Evolutionary conservation across 2,888 invertebrate genomes (phyloP).

Genomic region (Ctena decussata): DNA sequence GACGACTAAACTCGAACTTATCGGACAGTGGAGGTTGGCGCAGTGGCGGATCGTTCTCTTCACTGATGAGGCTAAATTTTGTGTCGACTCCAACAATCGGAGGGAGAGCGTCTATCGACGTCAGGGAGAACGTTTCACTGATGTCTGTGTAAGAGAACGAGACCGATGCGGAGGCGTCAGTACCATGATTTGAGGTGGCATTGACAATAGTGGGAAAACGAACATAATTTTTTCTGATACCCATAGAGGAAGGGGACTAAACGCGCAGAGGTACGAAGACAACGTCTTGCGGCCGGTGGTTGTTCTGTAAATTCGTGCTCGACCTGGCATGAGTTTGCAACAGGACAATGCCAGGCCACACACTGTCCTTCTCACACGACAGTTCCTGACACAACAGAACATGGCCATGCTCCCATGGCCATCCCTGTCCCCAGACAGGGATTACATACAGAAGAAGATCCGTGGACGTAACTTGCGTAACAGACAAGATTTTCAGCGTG

Average conservation of each 20-base stretch:
- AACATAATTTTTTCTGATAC: background rate
- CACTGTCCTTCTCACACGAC: slow-evolving; percentile 11
- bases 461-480: background rate
- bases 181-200: background rate
- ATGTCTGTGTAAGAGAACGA: background rate
- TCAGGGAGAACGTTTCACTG: background rate
- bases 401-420: background rate
- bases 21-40: background rate
- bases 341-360: slow-evolving; percentile 15
- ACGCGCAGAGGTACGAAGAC: slow-evolving; percentile 11
- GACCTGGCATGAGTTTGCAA: slow-evolving; percentile 17
- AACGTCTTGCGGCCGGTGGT: slow-evolving; percentile 9
- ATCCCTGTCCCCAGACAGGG: background rate
- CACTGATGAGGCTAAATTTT: background rate
- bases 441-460: background rate
- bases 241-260: background rate
- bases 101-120: too few relatives aligned
- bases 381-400: background rate
- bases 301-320: slow-evolving; percentile 7
- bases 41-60: background rate
- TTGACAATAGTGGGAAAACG: background rate
- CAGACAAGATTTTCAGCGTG: background rate
- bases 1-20: background rate
- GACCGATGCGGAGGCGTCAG: background rate
- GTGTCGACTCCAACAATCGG: background rate